phyloP scores from a whole-genome alignment of 2,797 vertebrate species.

The Sebastolobus altivelis region DNA sequence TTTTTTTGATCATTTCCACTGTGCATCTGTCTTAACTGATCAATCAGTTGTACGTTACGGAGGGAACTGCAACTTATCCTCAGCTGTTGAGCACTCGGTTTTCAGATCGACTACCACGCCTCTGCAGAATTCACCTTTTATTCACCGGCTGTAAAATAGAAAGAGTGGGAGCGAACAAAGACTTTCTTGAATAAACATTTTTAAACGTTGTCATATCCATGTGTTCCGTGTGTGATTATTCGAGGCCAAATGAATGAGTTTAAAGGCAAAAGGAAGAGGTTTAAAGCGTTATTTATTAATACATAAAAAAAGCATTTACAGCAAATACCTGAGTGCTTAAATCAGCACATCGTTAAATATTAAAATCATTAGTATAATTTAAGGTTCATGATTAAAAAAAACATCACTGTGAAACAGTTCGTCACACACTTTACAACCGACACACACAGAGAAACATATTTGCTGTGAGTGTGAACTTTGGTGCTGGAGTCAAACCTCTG shows the following conservation, averaged over 20 bases:
- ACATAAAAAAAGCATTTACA: slow-evolving; percentile 77
- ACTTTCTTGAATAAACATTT: slow-evolving; percentile 53
- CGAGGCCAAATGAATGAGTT: neutral
- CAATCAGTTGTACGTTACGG: neutral
- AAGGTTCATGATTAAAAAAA: slow-evolving; percentile 37
- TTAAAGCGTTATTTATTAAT: slow-evolving; percentile 83
- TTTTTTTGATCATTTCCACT: neutral
- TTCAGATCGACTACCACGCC: slow-evolving; percentile 21
- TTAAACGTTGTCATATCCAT: slow-evolving; percentile 3
- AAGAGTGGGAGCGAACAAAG: neutral
- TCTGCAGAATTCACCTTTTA: slow-evolving; percentile 20
- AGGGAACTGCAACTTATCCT: neutral
- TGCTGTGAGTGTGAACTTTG: slow-evolving; percentile 35
- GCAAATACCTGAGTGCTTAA: slow-evolving; percentile 60
- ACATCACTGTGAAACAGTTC: slow-evolving; percentile 23
- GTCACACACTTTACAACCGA: slow-evolving; percentile 26
- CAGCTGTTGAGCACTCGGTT: neutral
- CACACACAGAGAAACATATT: neutral
- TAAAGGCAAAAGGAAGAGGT: slow-evolving; percentile 4
- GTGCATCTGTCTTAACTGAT: neutral
- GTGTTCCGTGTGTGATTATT: slow-evolving; percentile 27
- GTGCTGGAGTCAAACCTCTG: slow-evolving; percentile 20
- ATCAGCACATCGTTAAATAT: slow-evolving; percentile 63
- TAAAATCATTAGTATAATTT: slow-evolving; percentile 67
- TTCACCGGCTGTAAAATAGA: slow-evolving; percentile 36